A percentile compares a stretch with the other conserved stretches of the same genome.
These are phyloP conservation scores for Cryptus viduatorius DNA, from an alignment of 2,888 invertebrate species.

Conservation along the genomic window DNA sequence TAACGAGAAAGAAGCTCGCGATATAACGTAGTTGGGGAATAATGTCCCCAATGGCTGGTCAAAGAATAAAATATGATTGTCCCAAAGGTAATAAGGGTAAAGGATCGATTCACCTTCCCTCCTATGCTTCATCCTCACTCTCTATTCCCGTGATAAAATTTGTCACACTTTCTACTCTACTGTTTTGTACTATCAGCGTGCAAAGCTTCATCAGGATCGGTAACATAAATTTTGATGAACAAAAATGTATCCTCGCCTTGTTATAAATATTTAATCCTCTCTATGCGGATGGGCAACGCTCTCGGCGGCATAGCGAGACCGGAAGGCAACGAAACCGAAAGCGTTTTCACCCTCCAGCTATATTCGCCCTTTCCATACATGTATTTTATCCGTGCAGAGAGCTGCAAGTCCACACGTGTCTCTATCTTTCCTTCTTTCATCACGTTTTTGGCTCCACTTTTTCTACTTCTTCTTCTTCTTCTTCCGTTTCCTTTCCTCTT, in stretches of 20 bases:
- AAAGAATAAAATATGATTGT: slow-evolving; percentile 22
- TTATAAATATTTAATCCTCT: slow-evolving; percentile 37
- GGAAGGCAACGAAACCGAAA: slow-evolving; percentile 46
- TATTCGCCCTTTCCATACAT: slow-evolving; percentile 24
- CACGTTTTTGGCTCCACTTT: slow-evolving; percentile 57
- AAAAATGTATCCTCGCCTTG: not conserved
- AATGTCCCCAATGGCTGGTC: not conserved
- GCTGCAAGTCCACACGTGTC: slow-evolving; percentile 28
- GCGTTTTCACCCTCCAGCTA: slow-evolving; percentile 49
- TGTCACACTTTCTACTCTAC: slow-evolving; percentile 18
- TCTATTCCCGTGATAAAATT: not conserved
- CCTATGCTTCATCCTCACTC: not conserved
- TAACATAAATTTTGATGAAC: not conserved
- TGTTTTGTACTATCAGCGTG: not conserved
- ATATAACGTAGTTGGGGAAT: slow-evolving; percentile 22
- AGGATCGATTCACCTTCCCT: not conserved
- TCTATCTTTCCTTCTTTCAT: slow-evolving; percentile 23
- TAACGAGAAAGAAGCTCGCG: slow-evolving; percentile 45
- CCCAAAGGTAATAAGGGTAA: slow-evolving; percentile 26
- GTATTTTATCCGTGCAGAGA: slow-evolving; percentile 34
- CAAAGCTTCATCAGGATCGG: not conserved
- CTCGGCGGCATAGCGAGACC: slow-evolving; percentile 20
- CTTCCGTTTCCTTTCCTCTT: slow-evolving; percentile 34
- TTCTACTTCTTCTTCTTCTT: slow-evolving; percentile 23
- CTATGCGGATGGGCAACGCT: not conserved